A percentile compares a stretch with the other conserved stretches of the same genome.
These are phyloP conservation scores for Macroteleia sp. DNA, from an alignment of 2,888 invertebrate genomes.

Conservation along the genomic window DNA sequence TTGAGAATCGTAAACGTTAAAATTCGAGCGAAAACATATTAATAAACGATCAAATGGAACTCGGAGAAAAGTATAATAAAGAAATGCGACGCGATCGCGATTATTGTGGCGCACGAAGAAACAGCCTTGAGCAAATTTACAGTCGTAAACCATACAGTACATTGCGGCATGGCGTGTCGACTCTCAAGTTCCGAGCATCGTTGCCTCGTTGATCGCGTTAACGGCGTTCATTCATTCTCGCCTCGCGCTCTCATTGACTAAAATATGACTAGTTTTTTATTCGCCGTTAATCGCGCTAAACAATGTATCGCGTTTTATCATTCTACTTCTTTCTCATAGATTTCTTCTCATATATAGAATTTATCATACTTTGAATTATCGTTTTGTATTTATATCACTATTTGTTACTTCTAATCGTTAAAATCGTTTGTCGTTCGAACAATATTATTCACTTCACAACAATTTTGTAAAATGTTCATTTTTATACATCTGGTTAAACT, in stretches of 20 bases:
- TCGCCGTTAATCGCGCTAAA: slow-evolving; percentile 33
- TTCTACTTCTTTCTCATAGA: too few relatives aligned
- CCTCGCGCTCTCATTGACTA: slow-evolving; percentile 64
- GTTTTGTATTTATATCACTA: too few relatives aligned
- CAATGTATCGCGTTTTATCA: slow-evolving; percentile 28
- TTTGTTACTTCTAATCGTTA: too few relatives aligned
- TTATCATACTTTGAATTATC: too few relatives aligned
- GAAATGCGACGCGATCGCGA: slow-evolving; percentile 68
- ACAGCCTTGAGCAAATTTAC: slow-evolving; percentile 67
- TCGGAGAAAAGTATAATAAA: slow-evolving; percentile 23
- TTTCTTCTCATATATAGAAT: too few relatives aligned
- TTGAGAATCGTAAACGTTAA: not conserved
- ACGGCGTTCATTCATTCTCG: slow-evolving; percentile 65
- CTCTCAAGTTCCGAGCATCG: slow-evolving; percentile 52
- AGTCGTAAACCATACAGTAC: slow-evolving; percentile 68
- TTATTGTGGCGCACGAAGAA: slow-evolving; percentile 67
- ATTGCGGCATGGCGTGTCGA: slow-evolving; percentile 56
- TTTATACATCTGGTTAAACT: too few relatives aligned
- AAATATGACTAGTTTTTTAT: slow-evolving; percentile 59
- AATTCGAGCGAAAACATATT: not conserved
- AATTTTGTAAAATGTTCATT: too few relatives aligned
- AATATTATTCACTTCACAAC: too few relatives aligned
- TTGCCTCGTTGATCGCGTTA: slow-evolving; percentile 63
- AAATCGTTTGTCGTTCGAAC: too few relatives aligned
- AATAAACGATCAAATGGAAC: slow-evolving; percentile 1